phyloP scores from a whole-genome alignment of 2,797 vertebrate species.

The Gymnothorax javanicus region DNA sequence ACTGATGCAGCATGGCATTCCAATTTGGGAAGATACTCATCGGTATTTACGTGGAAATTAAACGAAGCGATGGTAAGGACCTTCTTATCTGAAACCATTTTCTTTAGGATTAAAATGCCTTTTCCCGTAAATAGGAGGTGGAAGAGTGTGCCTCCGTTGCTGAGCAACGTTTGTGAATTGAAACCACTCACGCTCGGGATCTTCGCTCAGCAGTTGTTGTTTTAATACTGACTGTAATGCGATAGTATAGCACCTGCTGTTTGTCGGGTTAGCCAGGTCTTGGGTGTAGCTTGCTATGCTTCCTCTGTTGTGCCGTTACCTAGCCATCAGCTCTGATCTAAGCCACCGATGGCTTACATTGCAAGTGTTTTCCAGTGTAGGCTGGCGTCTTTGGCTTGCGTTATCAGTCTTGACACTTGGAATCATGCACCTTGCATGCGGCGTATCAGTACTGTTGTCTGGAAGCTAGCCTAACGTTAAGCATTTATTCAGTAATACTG shows the following conservation, averaged over 20 bases:
- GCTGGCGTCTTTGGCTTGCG: neutral
- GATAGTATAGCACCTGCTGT: neutral
- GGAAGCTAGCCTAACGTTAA: no score
- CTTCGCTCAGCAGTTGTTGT: neutral
- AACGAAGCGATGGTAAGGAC: conserved; percentile 94
- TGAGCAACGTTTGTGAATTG: conserved; percentile 36
- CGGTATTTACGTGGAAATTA: conserved; percentile 94
- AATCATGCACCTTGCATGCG: neutral
- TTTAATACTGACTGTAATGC: neutral
- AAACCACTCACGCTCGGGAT: conserved; percentile 9
- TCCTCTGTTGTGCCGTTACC: neutral
- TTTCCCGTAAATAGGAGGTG: conserved; percentile 55
- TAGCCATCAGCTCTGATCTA: neutral
- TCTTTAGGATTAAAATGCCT: neutral
- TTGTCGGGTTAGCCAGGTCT: neutral
- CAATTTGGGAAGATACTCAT: conserved; percentile 92
- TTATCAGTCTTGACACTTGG: neutral
- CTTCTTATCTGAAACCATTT: conserved; percentile 14
- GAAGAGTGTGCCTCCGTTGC: conserved; percentile 64
- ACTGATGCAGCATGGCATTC: conserved; percentile 83
- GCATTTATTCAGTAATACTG: no score
- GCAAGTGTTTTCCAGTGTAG: neutral
- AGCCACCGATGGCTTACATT: neutral
- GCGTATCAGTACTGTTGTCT: neutral
- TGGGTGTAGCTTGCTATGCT: neutral